Percentiles rank a stretch among this genome's conserved stretches.
Evolutionary conservation across 2,888 invertebrate genomes (phyloP).

Genomic region (Pterostichus niger): DNA sequence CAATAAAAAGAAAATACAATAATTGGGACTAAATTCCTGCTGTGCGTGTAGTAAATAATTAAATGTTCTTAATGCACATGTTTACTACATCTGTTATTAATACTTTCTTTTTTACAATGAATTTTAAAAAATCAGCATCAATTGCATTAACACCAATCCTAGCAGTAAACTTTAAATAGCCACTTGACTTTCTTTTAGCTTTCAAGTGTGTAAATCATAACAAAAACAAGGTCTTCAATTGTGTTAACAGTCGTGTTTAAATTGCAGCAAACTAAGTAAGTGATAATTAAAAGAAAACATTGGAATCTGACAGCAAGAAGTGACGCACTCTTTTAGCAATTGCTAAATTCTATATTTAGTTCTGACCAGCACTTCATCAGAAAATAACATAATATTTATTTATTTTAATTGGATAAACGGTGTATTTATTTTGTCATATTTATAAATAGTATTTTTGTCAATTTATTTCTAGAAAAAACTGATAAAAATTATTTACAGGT

Average conservation of each 20-base stretch:
- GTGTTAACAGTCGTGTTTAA: not conserved
- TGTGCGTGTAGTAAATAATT: no score
- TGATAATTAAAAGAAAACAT: constrained; percentile 1
- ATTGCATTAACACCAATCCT: no score
- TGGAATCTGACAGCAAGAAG: not conserved
- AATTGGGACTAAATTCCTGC: no score
- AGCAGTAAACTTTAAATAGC: no score
- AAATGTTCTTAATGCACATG: no score
- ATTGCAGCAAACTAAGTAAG: not conserved
- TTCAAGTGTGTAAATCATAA: not conserved
- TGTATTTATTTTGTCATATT: not conserved
- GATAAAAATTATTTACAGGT: not conserved
- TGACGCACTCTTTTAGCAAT: not conserved
- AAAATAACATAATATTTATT: not conserved
- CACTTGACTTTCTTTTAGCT: not conserved
- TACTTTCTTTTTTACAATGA: no score
- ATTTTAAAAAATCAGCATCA: no score
- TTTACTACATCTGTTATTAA: no score
- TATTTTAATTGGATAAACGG: not conserved
- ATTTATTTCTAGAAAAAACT: not conserved
- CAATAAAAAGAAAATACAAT: no score
- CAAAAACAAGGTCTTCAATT: not conserved
- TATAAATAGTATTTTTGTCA: constrained; percentile 2
- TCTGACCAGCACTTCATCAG: not conserved
- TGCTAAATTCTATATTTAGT: not conserved